These are phyloP conservation scores for Tamandua tetradactyla DNA, from an alignment of 2,797 vertebrate species.

Conservation along the genomic window DNA sequence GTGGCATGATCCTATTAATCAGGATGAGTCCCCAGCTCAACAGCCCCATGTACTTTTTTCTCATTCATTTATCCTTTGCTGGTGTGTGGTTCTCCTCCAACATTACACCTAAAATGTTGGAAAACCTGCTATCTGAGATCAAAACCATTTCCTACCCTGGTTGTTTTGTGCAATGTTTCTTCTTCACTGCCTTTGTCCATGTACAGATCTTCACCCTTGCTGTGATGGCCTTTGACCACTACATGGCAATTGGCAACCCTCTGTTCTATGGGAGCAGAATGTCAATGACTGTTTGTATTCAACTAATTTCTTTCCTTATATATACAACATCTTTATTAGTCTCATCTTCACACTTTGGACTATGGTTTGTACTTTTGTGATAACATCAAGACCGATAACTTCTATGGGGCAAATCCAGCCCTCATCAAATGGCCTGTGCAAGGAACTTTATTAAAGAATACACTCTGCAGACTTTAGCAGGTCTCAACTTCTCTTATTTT, in stretches of 20 bases:
- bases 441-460: constrained; percentile 21
- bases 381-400: constrained; percentile 46
- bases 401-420: constrained; percentile 46
- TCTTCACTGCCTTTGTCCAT: constrained; percentile 14
- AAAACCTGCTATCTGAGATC: background rate
- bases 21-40: constrained; percentile 40
- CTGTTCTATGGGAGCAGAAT: constrained; percentile 6
- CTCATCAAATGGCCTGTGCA: constrained; percentile 40
- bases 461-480: background rate
- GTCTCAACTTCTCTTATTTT: constrained; percentile 2
- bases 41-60: constrained; percentile 76
- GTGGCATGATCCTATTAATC: constrained; percentile 54
- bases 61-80: constrained; percentile 68
- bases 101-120: constrained; percentile 62
- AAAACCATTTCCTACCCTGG: constrained; percentile 38
- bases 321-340: background rate
- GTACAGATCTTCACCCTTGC: constrained; percentile 39
- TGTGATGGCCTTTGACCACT: constrained; percentile 47
- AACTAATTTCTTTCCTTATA: constrained; percentile 27
- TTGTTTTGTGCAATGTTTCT: constrained; percentile 16
- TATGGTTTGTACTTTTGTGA: constrained; percentile 41
- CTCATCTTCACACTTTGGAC: background rate
- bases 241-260: constrained; percentile 3
- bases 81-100: constrained; percentile 69
- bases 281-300: background rate